A percentile compares a stretch with the other conserved stretches of the same genome.
These are phyloP conservation scores for Fregetta grallaria DNA, from an alignment of 2,113 vertebrate species.

Conservation along the genomic window DNA sequence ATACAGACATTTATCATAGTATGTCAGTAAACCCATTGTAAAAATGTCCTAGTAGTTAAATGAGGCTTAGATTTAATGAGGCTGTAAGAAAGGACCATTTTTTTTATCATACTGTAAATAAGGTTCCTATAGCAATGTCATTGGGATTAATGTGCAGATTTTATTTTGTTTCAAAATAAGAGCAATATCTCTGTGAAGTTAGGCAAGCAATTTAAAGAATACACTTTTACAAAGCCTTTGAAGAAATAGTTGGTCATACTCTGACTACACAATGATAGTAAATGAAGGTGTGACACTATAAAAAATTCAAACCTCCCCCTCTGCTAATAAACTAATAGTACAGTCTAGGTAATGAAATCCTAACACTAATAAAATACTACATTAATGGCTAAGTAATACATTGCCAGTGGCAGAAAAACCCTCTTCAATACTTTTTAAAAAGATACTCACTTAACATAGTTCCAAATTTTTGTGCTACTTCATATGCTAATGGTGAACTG, in stretches of 20 bases:
- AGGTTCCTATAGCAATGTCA: constrained; percentile 67
- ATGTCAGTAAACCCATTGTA: constrained; percentile 78
- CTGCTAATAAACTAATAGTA: neutral
- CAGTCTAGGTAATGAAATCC: neutral
- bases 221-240: neutral
- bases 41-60: constrained; percentile 80
- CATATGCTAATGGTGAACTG: neutral
- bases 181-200: neutral
- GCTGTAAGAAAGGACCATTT: constrained; percentile 60
- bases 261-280: neutral
- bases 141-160: constrained; percentile 36
- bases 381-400: neutral
- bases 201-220: neutral
- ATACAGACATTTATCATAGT: constrained; percentile 73
- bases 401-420: neutral
- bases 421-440: neutral
- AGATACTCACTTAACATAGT: neutral
- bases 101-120: constrained; percentile 76
- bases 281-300: neutral
- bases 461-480: neutral
- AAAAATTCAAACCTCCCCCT: neutral
- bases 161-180: constrained; percentile 57
- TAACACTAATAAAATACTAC: neutral
- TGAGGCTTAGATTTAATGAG: constrained; percentile 80
- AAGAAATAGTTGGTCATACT: neutral